Conservation (phyloP, 2,797 vertebrate genomes). For the Heterohyrax brucei region DNA sequence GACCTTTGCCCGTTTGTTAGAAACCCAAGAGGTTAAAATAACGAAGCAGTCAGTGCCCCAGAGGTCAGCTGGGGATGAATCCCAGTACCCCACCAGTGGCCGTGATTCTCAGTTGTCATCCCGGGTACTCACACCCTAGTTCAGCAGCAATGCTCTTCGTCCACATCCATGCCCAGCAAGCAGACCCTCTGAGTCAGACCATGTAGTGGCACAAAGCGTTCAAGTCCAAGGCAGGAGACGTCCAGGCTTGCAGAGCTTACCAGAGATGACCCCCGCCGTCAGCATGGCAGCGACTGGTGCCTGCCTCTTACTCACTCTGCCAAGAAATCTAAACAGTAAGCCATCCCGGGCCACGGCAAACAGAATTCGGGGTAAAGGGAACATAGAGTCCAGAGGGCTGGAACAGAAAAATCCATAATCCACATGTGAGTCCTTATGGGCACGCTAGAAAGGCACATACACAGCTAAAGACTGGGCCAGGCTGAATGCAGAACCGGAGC, state of each 20-base stretch:
- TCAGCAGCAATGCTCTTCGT: constrained; percentile 85
- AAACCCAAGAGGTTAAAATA: constrained; percentile 36
- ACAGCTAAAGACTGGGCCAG: constrained; percentile 53
- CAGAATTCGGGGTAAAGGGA: constrained; percentile 99
- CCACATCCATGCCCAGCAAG: constrained; percentile 91
- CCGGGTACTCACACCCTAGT: constrained; percentile 76
- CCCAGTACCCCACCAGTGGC: constrained; percentile 85
- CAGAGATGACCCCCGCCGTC: constrained; percentile 98
- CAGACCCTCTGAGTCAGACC: constrained; percentile 87
- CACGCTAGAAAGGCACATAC: constrained; percentile 73
- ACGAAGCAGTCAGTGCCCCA: constrained; percentile 1
- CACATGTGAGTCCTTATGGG: constrained; percentile 91
- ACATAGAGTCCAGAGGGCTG: constrained; percentile 99
- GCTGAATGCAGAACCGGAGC: not conserved
- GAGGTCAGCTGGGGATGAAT: constrained; percentile 61
- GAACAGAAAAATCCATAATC: constrained; percentile 97
- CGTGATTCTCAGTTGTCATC: constrained; percentile 83
- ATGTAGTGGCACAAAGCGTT: constrained; percentile 86
- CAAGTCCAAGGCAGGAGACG: constrained; percentile 84
- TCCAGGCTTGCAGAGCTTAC: constrained; percentile 94
- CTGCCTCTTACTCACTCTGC: constrained; percentile 99
- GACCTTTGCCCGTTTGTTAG: constrained; percentile 19
- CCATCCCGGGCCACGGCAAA: constrained; percentile 99
- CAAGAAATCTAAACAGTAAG: constrained; percentile 99
- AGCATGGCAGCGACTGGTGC: constrained; percentile 98